Percentiles rank a stretch among this genome's conserved stretches.
Evolutionary conservation across 2,113 vertebrate species (phyloP).

Genomic region (Miniopterus natalensis): DNA sequence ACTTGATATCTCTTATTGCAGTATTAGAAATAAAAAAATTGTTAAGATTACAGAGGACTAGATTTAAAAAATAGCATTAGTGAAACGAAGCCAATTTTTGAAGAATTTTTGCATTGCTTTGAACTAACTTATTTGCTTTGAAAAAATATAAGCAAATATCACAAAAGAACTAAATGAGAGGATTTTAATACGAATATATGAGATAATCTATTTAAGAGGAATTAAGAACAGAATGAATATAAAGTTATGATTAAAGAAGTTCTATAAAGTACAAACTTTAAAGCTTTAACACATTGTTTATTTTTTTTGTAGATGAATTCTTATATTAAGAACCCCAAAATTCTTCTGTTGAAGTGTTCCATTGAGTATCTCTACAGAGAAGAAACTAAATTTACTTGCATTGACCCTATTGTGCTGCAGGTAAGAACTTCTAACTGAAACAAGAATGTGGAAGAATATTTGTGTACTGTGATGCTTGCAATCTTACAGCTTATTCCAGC

Average conservation of each 20-base stretch:
- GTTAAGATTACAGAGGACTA: not conserved
- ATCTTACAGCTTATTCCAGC: not conserved
- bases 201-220: constrained; percentile 15
- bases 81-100: constrained; percentile 26
- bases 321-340: constrained; percentile 97
- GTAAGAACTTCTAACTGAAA: constrained; percentile 85
- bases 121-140: constrained; percentile 53
- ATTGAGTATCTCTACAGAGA: constrained; percentile 99
- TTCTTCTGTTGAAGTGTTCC: constrained; percentile 97
- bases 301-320: constrained; percentile 94
- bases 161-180: not conserved
- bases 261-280: not conserved
- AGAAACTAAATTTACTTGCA: constrained; percentile 99
- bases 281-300: constrained; percentile 54
- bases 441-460: not conserved
- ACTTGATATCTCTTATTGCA: not conserved
- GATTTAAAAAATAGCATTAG: not conserved
- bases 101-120: constrained; percentile 28
- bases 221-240: constrained; percentile 43
- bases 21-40: constrained; percentile 3
- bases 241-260: constrained; percentile 21
- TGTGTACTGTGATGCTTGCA: not conserved
- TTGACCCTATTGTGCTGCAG: constrained; percentile 98
- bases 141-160: not conserved
- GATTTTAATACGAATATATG: constrained; percentile 21